phyloP scores from a whole-genome alignment of 2,113 vertebrate genomes.

The Saimiri boliviensis region DNA sequence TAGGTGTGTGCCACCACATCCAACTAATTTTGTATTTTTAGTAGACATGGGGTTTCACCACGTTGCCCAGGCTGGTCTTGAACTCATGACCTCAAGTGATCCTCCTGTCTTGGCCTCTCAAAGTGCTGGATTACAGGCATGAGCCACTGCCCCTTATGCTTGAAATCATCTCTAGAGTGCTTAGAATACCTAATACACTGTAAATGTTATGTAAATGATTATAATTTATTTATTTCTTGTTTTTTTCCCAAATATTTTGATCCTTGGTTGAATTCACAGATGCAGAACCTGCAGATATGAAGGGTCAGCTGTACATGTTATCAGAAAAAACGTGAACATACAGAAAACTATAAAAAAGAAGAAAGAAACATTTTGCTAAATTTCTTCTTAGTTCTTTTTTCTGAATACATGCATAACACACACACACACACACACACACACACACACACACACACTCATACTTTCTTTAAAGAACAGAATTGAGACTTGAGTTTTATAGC shows the following conservation, averaged over 20 bases:
- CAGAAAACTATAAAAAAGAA: neutral
- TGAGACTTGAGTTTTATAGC: conserved; percentile 56
- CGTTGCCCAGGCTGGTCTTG: too few relatives aligned
- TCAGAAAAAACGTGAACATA: conserved; percentile 53
- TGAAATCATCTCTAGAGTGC: neutral
- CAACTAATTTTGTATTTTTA: too few relatives aligned
- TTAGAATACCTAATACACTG: neutral
- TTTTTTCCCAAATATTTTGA: neutral
- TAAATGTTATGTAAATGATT: neutral
- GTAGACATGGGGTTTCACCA: too few relatives aligned
- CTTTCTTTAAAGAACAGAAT: conserved; percentile 30
- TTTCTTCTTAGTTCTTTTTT: conserved; percentile 8
- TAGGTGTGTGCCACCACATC: too few relatives aligned
- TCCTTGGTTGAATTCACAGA: neutral
- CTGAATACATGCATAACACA: neutral
- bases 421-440: neutral
- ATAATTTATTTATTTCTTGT: neutral
- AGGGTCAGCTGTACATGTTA: neutral
- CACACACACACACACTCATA: neutral
- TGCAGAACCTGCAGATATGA: neutral
- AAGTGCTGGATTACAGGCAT: too few relatives aligned
- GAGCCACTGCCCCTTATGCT: neutral
- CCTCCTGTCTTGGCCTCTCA: too few relatives aligned
- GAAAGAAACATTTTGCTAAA: neutral
- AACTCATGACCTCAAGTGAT: too few relatives aligned